A percentile compares a stretch with the other conserved stretches of the same genome.
phyloP scores from a whole-genome alignment of 1,140 invertebrate genomes.

The Polypedilum vanderplanki region DNA sequence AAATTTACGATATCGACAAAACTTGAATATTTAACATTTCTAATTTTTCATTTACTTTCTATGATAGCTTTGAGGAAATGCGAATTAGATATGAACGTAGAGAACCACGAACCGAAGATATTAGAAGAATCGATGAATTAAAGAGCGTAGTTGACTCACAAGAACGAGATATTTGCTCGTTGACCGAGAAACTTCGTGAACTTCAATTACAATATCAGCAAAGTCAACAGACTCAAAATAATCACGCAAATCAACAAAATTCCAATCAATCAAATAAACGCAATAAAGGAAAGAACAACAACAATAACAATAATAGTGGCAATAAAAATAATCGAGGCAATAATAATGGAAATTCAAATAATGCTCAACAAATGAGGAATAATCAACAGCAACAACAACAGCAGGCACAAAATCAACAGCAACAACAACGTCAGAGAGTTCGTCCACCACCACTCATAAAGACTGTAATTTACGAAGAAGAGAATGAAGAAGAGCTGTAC shows the following conservation, averaged over 20 bases:
- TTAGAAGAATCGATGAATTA: conserved; percentile 48
- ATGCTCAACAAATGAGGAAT: neutral
- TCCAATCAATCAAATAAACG: conserved; percentile 20
- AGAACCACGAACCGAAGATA: conserved; percentile 48
- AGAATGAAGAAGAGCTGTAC: neutral
- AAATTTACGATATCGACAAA: too few relatives aligned
- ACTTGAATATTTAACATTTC: too few relatives aligned
- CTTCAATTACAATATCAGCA: conserved; percentile 37
- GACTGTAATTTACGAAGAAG: neutral
- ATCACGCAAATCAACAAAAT: neutral
- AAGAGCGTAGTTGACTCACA: conserved; percentile 49
- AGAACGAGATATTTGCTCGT: conserved; percentile 48
- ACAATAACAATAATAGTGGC: neutral
- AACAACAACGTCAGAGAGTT: neutral
- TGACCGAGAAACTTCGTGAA: conserved; percentile 46
- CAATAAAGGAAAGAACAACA: neutral
- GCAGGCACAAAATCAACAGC: neutral
- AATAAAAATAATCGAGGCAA: conserved; percentile 11
- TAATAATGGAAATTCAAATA: conserved; percentile 20
- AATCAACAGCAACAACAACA: neutral
- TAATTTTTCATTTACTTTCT: conserved; percentile 24
- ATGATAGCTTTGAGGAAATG: conserved; percentile 49
- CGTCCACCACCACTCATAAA: neutral
- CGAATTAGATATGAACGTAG: conserved; percentile 47
- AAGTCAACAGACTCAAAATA: conserved; percentile 32